These are phyloP conservation scores for Palythoa caribaeorum DNA, from an alignment of 92 coral and sea anemone species.

Conservation along the genomic window DNA sequence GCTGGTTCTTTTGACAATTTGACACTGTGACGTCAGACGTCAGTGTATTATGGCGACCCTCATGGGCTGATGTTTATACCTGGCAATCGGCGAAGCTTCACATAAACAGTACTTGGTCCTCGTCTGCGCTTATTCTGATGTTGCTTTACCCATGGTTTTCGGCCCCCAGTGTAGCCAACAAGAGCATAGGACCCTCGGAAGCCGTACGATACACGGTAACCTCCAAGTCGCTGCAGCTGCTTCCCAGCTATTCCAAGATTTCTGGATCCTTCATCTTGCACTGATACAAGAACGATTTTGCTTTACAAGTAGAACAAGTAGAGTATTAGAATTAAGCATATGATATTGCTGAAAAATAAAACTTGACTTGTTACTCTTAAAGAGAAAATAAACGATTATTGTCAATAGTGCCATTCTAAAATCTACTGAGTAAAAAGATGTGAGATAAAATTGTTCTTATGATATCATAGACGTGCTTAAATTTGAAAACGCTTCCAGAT, in stretches of 20 bases:
- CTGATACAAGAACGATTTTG: slow-evolving; percentile 52
- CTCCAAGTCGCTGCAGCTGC: slow-evolving; percentile 29
- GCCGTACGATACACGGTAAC: slow-evolving; percentile 25
- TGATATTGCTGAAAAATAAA: neutral
- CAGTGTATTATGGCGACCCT: too few species aligned
- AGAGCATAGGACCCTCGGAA: slow-evolving; percentile 58
- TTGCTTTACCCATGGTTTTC: slow-evolving; percentile 21
- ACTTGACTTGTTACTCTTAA: neutral
- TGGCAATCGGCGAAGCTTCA: slow-evolving; percentile 30
- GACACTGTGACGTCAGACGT: too few species aligned
- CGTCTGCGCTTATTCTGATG: slow-evolving; percentile 23
- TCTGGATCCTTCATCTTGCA: slow-evolving; percentile 54
- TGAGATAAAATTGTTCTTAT: too few species aligned
- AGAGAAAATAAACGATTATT: neutral
- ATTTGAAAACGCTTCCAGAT: too few species aligned
- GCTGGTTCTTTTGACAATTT: too few species aligned
- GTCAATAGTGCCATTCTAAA: neutral
- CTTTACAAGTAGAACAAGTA: neutral
- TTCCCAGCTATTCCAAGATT: slow-evolving; percentile 16
- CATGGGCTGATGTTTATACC: neutral
- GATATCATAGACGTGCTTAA: too few species aligned
- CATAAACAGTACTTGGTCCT: slow-evolving; percentile 42
- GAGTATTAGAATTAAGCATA: neutral
- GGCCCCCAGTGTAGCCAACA: slow-evolving; percentile 48
- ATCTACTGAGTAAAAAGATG: neutral